A percentile compares a stretch with the other conserved stretches of the same genome.
Conservation (phyloP, 2,888 invertebrate genomes). For the Eurytoma californica region DNA sequence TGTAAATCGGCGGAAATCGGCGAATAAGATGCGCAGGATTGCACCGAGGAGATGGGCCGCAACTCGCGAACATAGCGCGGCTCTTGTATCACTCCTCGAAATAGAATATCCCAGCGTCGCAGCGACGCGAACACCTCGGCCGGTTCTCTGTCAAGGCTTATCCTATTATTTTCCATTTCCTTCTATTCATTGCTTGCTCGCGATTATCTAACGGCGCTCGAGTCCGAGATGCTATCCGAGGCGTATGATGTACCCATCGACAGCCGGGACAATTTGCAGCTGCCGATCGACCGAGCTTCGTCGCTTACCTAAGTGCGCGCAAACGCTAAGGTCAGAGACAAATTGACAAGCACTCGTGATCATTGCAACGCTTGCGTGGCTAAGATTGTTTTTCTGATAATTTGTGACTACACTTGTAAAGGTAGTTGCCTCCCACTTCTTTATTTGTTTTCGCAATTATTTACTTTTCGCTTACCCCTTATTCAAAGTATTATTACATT, state of each 20-base stretch:
- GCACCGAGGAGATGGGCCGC: neutral
- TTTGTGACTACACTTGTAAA: too few relatives aligned
- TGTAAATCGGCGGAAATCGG: neutral
- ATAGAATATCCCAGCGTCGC: constrained; percentile 35
- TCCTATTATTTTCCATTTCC: constrained; percentile 51
- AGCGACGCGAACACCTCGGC: constrained; percentile 5
- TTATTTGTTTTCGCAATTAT: too few relatives aligned
- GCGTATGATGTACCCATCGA: too few relatives aligned
- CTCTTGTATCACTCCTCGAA: constrained; percentile 46
- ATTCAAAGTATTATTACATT: too few relatives aligned
- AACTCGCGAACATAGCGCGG: constrained; percentile 14
- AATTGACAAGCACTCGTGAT: constrained; percentile 31
- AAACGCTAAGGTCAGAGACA: constrained; percentile 34
- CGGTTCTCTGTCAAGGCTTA: constrained; percentile 29
- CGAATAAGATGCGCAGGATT: neutral
- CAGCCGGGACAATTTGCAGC: constrained; percentile 12
- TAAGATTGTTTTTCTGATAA: too few relatives aligned
- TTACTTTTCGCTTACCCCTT: too few relatives aligned
- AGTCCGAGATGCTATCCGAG: too few relatives aligned
- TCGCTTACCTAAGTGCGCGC: constrained; percentile 19
- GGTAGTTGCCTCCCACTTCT: too few relatives aligned
- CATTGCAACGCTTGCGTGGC: neutral
- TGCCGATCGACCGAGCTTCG: constrained; percentile 20
- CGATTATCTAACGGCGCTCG: constrained; percentile 40
- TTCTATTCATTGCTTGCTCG: constrained; percentile 11